Conservation (phyloP, 2,113 vertebrate species). For the Apistogramma diplotaenia region DNA sequence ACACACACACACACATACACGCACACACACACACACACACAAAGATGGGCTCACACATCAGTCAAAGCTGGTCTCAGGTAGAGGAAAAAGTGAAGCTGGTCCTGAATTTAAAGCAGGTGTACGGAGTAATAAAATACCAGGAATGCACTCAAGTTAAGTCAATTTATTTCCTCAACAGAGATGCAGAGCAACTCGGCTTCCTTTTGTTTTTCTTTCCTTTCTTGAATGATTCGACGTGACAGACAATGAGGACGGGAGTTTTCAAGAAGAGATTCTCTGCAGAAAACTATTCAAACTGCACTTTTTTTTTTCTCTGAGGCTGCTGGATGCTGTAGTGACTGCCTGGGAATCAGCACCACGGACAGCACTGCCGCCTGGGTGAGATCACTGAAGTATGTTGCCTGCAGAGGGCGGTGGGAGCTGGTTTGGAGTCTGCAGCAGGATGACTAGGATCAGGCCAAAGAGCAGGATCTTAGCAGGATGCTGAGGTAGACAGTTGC, state of each 20-base stretch:
- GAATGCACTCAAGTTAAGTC: conserved; percentile 20
- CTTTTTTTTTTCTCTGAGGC: background rate
- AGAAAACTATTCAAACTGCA: background rate
- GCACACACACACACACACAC: background rate
- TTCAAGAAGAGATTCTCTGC: background rate
- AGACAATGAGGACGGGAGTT: background rate
- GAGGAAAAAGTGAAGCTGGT: background rate
- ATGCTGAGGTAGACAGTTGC: conserved; percentile 50
- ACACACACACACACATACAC: background rate
- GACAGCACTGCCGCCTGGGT: conserved; percentile 49
- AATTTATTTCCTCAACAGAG: conserved; percentile 7
- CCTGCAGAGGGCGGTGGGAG: conserved; percentile 43
- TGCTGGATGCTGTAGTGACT: background rate
- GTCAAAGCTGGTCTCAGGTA: conserved; percentile 39
- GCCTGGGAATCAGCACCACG: conserved; percentile 59
- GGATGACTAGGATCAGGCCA: conserved; percentile 13
- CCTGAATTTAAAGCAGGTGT: conserved; percentile 56
- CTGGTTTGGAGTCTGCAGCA: background rate
- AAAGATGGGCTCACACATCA: background rate
- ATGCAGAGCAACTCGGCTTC: background rate
- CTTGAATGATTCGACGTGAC: background rate
- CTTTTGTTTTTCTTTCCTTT: background rate
- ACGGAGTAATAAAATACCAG: conserved; percentile 18
- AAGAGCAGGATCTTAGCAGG: conserved; percentile 39
- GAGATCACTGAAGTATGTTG: background rate